Evolutionary conservation across 1,140 invertebrate genomes (phyloP), one percentile per base, ranked within the genome.

Genomic region (Matsumurasca onukii): DNA sequence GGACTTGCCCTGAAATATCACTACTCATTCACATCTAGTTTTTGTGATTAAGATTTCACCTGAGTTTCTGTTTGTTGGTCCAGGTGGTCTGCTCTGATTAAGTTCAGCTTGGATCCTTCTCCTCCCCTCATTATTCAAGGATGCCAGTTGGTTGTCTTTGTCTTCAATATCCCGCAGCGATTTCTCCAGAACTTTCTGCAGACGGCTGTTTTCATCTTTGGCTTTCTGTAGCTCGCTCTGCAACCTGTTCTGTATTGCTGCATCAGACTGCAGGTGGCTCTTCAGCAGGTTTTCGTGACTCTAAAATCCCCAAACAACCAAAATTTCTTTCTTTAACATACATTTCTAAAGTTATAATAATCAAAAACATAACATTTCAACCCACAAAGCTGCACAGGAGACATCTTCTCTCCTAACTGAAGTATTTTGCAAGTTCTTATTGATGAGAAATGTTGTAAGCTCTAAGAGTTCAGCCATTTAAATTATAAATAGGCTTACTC

Each of bases 231-330:
- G 55, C 5, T 59, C 55, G 30, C n/a, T 59, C n/a, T 59, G 55
- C 25, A 59, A 29, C 25, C n/a, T 59, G 25, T 22, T 27, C 25
- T 59, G 25, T 27, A 22, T 25, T 59, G 55, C 9, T 27, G 55
- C 55, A 27, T 59, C 55, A 27, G 30, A 27, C n/a, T 59, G 55
- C 12, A 59, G n/a, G 30, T 59, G 55, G 55, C 55, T 59, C 24
- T 27, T 59, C n/a, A 59, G 30, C 15, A 59, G 25, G 24, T 59
- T 27, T 27, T 59, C 55, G 25, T 59, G 55, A 27, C 55, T 59
- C 55, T 59, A 9, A 25, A 59, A 15, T 45, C n/a, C n/a, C n/a
- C 49, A 51, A 12, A 45, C 12, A 22, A 22, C 22, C 3, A 52
- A 52, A 52, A 52, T 52, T 5, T 52, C 12, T 15, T n/a, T 15